Conservation (phyloP, 2,113 vertebrate species). For the Chloroceryle aenea region DNA sequence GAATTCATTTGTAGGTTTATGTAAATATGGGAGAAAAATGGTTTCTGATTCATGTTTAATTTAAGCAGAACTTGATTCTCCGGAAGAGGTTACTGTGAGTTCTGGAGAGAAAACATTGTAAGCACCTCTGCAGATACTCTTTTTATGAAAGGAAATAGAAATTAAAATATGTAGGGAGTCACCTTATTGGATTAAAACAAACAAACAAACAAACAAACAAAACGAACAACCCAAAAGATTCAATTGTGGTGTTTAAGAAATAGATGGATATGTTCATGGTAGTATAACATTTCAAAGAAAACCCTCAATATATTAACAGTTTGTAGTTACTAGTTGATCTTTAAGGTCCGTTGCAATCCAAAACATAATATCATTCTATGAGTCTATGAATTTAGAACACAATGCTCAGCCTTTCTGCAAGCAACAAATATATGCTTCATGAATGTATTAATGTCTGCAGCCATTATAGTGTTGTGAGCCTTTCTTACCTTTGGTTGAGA, state of each 20-base stretch:
- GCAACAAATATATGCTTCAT: neutral
- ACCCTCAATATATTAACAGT: neutral
- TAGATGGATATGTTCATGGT: neutral
- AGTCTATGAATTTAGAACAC: neutral
- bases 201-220: neutral
- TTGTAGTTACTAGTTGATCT: neutral
- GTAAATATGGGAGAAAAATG: neutral
- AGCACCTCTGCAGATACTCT: neutral
- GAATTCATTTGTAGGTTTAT: neutral
- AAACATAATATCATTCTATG: neutral
- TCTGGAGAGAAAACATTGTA: neutral
- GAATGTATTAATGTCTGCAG: neutral
- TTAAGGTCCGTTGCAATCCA: neutral
- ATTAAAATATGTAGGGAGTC: neutral
- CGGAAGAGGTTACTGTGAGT: neutral
- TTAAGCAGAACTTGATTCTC: neutral
- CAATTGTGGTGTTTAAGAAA: neutral
- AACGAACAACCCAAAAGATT: neutral
- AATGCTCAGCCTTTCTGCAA: constrained; percentile 2
- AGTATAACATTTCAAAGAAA: neutral
- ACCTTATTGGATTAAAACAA: neutral
- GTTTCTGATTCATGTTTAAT: neutral
- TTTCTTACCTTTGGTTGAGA: constrained; percentile 35
- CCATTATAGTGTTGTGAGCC: neutral
- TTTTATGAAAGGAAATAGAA: neutral